phyloP scores from a whole-genome alignment of 2,888 invertebrate genomes.

The Cordilura impudica region DNA sequence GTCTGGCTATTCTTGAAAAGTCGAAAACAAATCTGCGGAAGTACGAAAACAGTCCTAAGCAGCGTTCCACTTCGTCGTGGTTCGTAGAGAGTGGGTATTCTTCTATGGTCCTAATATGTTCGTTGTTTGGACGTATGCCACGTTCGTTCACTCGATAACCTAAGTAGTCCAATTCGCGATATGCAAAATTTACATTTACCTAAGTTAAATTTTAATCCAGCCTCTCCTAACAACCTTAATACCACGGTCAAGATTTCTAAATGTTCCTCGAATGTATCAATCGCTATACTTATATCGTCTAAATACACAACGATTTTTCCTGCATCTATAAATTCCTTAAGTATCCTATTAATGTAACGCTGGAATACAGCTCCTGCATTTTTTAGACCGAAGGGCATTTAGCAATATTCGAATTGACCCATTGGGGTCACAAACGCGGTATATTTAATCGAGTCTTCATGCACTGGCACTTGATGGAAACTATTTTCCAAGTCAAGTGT shows the following conservation, averaged over 20 bases:
- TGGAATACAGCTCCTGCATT: too few species aligned
- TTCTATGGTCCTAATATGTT: neutral
- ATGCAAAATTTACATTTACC: conserved; percentile 1
- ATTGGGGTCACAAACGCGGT: too few species aligned
- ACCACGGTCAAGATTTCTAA: neutral
- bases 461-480: too few species aligned
- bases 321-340: conserved; percentile 31
- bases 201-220: neutral
- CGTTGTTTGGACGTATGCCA: conserved; percentile 33
- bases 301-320: conserved; percentile 20
- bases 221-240: neutral
- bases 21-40: too few species aligned
- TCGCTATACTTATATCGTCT: conserved; percentile 18
- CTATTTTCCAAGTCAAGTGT: too few species aligned
- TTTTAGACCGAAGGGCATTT: too few species aligned
- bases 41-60: too few species aligned
- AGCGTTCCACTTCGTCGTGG: too few species aligned
- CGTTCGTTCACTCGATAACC: conserved; percentile 43
- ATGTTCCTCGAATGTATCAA: neutral
- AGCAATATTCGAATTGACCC: too few species aligned
- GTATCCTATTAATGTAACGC: too few species aligned
- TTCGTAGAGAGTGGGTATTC: conserved; percentile 2
- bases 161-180: neutral
- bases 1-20: too few species aligned
- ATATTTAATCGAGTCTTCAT: too few species aligned